phyloP scores from a whole-genome alignment of 92 coral and sea anemone species.

The Palythoa grandiflora region DNA sequence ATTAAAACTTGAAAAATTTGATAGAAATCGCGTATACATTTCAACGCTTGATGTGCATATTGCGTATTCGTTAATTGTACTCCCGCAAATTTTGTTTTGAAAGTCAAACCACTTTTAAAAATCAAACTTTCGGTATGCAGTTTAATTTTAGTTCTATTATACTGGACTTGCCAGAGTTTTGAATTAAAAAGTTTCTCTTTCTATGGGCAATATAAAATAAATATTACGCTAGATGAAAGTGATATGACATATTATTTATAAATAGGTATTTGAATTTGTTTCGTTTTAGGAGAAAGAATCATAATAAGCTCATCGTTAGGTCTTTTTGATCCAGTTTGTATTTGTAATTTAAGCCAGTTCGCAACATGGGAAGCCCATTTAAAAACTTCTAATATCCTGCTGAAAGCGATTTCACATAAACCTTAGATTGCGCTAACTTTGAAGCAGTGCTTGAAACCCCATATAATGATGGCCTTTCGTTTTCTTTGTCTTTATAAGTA shows the following conservation, averaged over 20 bases:
- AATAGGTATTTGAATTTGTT: neutral
- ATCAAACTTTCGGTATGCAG: neutral
- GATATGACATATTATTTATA: neutral
- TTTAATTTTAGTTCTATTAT: neutral
- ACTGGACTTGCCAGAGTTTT: neutral
- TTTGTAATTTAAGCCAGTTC: neutral
- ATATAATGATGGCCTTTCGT: no score
- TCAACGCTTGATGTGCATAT: neutral
- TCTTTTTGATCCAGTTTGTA: neutral
- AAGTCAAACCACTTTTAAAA: neutral
- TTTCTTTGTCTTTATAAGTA: no score
- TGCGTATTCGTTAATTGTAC: neutral
- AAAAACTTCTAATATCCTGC: no score
- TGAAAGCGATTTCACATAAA: no score
- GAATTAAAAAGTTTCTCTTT: neutral
- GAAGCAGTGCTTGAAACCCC: no score
- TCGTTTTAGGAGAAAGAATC: neutral
- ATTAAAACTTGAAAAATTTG: neutral
- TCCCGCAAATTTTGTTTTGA: neutral
- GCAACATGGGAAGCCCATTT: neutral
- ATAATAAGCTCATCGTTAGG: neutral
- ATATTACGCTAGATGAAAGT: no score
- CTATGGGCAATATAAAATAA: neutral
- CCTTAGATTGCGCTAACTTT: no score
- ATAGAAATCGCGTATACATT: neutral